A percentile compares a stretch with the other conserved stretches of the same genome.
Evolutionary conservation across 2,888 invertebrate species (phyloP).

Genomic region (Standfussiana lucernea): DNA sequence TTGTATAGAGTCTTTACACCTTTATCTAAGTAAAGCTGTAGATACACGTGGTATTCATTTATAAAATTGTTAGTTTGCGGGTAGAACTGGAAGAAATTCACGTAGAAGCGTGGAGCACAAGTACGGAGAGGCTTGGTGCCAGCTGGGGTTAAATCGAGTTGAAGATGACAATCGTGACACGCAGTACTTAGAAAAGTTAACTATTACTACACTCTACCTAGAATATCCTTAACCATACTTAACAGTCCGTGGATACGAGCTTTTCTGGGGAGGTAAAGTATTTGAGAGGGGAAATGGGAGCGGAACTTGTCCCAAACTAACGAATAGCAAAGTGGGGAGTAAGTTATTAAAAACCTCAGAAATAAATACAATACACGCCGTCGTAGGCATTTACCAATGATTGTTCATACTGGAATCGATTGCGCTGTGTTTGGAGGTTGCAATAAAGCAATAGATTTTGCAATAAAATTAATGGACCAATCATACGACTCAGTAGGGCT

Average conservation of each 20-base stretch:
- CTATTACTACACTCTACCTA: neutral
- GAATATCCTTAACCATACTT: neutral
- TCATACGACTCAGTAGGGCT: neutral
- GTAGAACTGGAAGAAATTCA: neutral
- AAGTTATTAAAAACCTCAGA: neutral
- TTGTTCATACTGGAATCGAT: conserved; percentile 19
- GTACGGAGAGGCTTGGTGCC: neutral
- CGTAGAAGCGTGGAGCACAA: too few species aligned
- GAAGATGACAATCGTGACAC: neutral
- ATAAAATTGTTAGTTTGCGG: neutral
- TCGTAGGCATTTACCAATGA: conserved; percentile 10
- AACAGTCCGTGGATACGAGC: too few species aligned
- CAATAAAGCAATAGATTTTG: neutral
- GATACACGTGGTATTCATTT: neutral
- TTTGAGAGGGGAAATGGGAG: neutral
- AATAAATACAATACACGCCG: neutral
- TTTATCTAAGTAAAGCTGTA: neutral
- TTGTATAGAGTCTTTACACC: conserved; percentile 11
- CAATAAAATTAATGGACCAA: conserved; percentile 8
- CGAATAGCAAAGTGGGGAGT: neutral
- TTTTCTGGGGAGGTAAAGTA: neutral
- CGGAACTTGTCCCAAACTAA: neutral
- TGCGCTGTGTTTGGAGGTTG: conserved; percentile 3
- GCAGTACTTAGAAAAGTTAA: neutral
- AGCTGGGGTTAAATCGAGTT: neutral